A percentile compares a stretch with the other conserved stretches of the same genome.
phyloP scores from a whole-genome alignment of 2,797 vertebrate species.

The Poecile montanus region DNA sequence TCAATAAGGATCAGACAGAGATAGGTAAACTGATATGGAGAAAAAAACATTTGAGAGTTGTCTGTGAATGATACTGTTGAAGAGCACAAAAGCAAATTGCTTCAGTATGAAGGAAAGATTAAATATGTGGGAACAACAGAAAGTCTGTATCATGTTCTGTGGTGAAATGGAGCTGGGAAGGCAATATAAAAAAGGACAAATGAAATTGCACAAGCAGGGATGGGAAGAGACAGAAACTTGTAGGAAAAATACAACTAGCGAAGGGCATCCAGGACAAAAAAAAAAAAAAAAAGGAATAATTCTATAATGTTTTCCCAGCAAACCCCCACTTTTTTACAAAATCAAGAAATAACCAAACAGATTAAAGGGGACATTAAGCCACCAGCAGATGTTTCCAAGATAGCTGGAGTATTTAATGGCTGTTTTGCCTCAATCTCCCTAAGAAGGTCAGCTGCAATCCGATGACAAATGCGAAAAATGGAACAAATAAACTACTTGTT shows the following conservation, averaged over 20 bases:
- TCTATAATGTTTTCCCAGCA: neutral
- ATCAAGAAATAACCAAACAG: neutral
- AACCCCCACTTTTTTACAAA: neutral
- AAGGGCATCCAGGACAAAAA: neutral
- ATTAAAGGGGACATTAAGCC: neutral
- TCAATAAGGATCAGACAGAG: neutral
- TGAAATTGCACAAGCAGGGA: neutral
- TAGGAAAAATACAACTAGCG: neutral
- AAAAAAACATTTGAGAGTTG: neutral
- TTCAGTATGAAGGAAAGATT: neutral
- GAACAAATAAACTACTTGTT: slow-evolving; percentile 17
- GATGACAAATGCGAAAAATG: neutral
- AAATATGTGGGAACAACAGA: neutral
- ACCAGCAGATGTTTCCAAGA: neutral
- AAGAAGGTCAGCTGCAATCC: slow-evolving; percentile 1
- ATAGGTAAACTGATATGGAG: neutral
- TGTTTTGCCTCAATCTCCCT: neutral
- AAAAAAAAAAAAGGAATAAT: neutral
- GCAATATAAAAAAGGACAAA: neutral
- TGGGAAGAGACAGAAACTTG: neutral
- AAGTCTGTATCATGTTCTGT: neutral
- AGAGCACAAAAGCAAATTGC: neutral
- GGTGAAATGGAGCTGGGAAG: neutral
- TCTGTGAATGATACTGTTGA: neutral
- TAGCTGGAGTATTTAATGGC: neutral